These are phyloP conservation scores for Urosaurus nigricauda DNA, from an alignment of 2,797 vertebrate genomes.

Conservation along the genomic window DNA sequence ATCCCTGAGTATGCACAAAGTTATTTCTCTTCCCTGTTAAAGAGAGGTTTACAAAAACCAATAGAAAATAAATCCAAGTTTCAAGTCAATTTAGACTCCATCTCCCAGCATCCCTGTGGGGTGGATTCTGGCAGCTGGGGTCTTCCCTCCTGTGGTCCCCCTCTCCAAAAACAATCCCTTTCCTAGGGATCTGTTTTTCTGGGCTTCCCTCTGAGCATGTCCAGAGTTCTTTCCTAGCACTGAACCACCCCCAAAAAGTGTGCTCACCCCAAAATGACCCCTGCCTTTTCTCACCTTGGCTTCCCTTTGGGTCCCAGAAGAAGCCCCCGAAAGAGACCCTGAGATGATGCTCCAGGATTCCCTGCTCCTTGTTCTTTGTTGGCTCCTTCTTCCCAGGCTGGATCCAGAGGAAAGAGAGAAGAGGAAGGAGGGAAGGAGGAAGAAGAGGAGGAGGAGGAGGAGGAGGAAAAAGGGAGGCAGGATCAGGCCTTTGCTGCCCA, in stretches of 20 bases:
- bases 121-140: too few species aligned
- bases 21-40: background rate
- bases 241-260: background rate
- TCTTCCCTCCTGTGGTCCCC: too few species aligned
- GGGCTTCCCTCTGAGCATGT: background rate
- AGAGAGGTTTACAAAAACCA: background rate
- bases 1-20: background rate
- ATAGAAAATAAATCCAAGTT: too few species aligned
- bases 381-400: background rate
- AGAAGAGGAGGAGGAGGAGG: background rate
- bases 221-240: background rate
- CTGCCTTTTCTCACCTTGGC: background rate
- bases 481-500: background rate
- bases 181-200: background rate
- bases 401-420: background rate
- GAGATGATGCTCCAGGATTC: too few species aligned
- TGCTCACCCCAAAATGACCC: background rate
- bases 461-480: rapidly evolving
- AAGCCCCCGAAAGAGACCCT: too few species aligned
- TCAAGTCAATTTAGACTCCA: background rate
- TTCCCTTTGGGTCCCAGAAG: background rate
- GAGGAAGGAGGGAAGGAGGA: too few species aligned
- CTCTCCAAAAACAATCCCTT: too few species aligned
- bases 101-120: background rate
- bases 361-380: too few species aligned